Evolutionary conservation across 2,113 vertebrate species (phyloP).

Genomic region (Nansenia antarctica): DNA sequence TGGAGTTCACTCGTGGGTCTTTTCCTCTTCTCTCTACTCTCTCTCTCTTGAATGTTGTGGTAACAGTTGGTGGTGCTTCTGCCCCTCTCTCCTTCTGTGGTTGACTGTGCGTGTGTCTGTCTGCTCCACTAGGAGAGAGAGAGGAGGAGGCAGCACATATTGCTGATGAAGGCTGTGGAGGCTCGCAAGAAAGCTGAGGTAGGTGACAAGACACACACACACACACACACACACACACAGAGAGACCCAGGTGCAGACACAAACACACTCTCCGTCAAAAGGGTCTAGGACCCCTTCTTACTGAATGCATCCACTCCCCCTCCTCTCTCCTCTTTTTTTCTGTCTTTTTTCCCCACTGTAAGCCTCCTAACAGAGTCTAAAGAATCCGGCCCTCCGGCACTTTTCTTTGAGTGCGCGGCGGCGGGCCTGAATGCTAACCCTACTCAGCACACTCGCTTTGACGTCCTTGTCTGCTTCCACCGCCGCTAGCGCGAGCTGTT

Average conservation of each 20-base stretch:
- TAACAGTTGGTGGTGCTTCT: no score
- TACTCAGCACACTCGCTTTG: slow-evolving; percentile 40
- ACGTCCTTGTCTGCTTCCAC: neutral
- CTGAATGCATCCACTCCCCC: slow-evolving; percentile 34
- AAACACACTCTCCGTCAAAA: slow-evolving; percentile 46
- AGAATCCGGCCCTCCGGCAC: slow-evolving; percentile 66
- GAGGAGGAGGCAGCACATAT: slow-evolving; percentile 94
- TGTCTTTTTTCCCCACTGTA: slow-evolving; percentile 36
- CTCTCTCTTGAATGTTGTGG: slow-evolving; percentile 37
- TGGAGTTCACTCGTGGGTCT: slow-evolving; percentile 51
- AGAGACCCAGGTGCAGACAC: slow-evolving; percentile 7
- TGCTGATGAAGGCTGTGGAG: slow-evolving; percentile 99
- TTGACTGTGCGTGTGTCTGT: slow-evolving; percentile 58
- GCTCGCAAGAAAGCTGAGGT: slow-evolving; percentile 99
- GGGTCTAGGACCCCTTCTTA: slow-evolving; percentile 19
- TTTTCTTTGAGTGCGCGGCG: slow-evolving; percentile 66
- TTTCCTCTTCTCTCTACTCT: neutral
- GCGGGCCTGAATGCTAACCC: slow-evolving; percentile 67
- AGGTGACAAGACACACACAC: slow-evolving; percentile 46
- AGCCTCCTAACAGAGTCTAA: slow-evolving; percentile 67
- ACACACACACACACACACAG: slow-evolving; percentile 35
- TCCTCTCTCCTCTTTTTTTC: slow-evolving; percentile 13
- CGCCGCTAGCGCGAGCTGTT: slow-evolving; percentile 33
- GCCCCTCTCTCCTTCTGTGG: no score
- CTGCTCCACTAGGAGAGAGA: slow-evolving; percentile 91